phyloP scores from a whole-genome alignment of 2,797 vertebrate genomes.

The Manis crassicaudata region DNA sequence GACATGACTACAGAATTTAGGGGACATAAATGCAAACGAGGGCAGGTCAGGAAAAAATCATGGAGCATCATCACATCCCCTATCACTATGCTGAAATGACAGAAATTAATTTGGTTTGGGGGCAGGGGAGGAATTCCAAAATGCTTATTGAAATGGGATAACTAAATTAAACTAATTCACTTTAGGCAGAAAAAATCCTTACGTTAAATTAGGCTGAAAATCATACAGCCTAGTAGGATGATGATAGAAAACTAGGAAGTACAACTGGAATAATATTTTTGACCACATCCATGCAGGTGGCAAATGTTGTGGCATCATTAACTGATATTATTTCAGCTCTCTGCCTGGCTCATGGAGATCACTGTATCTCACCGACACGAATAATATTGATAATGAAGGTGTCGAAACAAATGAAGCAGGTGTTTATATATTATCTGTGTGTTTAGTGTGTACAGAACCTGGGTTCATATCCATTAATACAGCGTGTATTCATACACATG shows the following conservation, averaged over 20 bases:
- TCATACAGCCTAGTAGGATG: neutral
- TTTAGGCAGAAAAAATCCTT: neutral
- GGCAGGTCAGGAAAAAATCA: constrained; percentile 53
- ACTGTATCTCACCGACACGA: neutral
- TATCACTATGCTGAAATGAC: constrained; percentile 60
- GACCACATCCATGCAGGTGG: constrained; percentile 58
- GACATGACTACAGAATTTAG: constrained; percentile 64
- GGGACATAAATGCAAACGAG: constrained; percentile 68
- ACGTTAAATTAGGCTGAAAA: constrained; percentile 46
- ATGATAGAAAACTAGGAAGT: constrained; percentile 29
- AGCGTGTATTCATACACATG: constrained; percentile 59
- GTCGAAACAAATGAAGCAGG: constrained; percentile 53
- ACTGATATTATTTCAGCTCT: constrained; percentile 51
- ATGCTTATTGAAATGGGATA: constrained; percentile 54
- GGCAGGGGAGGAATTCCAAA: neutral
- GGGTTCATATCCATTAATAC: constrained; percentile 60
- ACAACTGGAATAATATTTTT: neutral
- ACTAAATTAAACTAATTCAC: neutral
- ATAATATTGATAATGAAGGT: neutral
- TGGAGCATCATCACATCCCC: neutral
- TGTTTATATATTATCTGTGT: neutral
- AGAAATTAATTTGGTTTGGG: constrained; percentile 58
- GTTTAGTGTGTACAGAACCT: constrained; percentile 46
- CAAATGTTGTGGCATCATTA: constrained; percentile 34
- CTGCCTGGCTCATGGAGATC: constrained; percentile 45